Evolutionary conservation across 2,888 invertebrate genomes (phyloP).

Genomic region (Chesias legatella): DNA sequence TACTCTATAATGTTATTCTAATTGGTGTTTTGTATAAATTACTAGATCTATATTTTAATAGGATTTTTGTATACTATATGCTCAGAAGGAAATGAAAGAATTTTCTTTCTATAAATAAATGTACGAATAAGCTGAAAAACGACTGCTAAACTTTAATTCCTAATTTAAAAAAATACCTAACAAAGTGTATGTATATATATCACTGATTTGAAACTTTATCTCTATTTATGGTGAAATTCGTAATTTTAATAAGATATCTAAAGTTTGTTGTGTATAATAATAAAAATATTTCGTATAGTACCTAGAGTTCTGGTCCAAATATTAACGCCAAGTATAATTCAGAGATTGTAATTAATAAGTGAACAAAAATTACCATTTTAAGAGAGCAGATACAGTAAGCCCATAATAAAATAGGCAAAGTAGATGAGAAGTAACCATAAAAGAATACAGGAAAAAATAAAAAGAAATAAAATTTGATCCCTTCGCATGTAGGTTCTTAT

Average conservation of each 20-base stretch:
- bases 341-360: background rate
- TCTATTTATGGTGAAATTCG: background rate
- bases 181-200: too few species aligned
- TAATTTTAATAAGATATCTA: background rate
- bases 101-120: too few species aligned
- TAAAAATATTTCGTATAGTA: slow-evolving; percentile 2
- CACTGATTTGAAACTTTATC: background rate
- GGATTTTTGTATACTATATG: slow-evolving; percentile 34
- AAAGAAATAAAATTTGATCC: slow-evolving; percentile 61
- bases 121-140: too few species aligned
- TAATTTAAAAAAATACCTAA: too few species aligned
- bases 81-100: too few species aligned
- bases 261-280: background rate
- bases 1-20: slow-evolving; percentile 49
- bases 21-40: slow-evolving; percentile 69
- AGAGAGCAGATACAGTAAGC: too few species aligned
- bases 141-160: too few species aligned
- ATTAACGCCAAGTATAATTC: background rate
- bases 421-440: too few species aligned
- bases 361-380: too few species aligned
- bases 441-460: background rate
- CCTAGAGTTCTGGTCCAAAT: slow-evolving; percentile 10
- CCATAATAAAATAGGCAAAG: too few species aligned
- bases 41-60: slow-evolving; percentile 49
- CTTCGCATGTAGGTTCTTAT: slow-evolving; percentile 49